These are phyloP conservation scores for Ecliptopera silaceata DNA, from an alignment of 2,888 invertebrate species.

Conservation along the genomic window DNA sequence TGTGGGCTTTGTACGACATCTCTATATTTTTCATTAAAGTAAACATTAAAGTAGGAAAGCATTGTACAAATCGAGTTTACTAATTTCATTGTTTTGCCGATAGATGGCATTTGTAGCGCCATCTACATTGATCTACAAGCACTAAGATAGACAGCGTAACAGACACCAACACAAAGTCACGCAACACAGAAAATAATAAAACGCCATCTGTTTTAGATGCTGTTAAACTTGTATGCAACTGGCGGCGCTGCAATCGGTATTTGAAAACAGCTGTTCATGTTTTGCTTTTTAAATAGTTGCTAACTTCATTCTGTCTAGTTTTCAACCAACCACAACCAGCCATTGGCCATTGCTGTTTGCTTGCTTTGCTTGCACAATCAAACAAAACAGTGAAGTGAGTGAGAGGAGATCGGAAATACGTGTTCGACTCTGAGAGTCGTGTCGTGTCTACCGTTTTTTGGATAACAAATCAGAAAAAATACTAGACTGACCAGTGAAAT, in stretches of 20 bases:
- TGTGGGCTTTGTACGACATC: not conserved
- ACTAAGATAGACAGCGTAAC: not conserved
- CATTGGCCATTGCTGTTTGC: conserved; percentile 20
- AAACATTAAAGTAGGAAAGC: not conserved
- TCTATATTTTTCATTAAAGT: not conserved
- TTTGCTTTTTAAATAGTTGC: conserved; percentile 58
- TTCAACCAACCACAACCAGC: conserved; percentile 31
- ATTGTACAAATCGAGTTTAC: not conserved
- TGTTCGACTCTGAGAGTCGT: conserved; percentile 53
- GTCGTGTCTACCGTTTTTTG: conserved; percentile 21
- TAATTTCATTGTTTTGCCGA: not conserved
- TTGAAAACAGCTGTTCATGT: conserved; percentile 61
- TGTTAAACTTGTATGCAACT: not conserved
- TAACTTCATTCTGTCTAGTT: conserved; percentile 52
- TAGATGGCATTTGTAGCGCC: conserved; percentile 9
- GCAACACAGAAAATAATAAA: no score
- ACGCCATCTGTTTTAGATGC: not conserved
- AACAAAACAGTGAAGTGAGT: conserved; percentile 42
- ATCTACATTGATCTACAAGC: conserved; percentile 5
- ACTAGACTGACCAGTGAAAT: conserved; percentile 48
- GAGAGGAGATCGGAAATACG: conserved; percentile 47
- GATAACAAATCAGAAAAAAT: conserved; percentile 43
- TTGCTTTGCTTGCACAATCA: conserved; percentile 21
- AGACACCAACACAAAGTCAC: no score
- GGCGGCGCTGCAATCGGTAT: conserved; percentile 38